Evolutionary conservation across 35 echinoderm and acorn worm genomes (phyloP), one percentile per base, ranked within the genome.

Genomic region (Eucidaris tribuloides): DNA sequence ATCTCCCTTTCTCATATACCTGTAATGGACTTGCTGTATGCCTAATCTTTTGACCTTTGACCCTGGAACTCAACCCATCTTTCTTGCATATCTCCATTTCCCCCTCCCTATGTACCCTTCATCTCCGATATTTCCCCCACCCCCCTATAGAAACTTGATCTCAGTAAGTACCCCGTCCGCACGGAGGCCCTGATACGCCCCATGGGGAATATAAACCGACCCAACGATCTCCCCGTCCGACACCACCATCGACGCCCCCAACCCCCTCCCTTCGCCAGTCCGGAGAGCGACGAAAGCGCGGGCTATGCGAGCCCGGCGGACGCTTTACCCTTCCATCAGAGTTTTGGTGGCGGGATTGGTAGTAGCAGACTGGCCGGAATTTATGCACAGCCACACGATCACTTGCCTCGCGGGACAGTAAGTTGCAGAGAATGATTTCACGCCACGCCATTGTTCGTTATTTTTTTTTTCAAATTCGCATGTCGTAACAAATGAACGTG

Each of bases 321-420:
- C 59, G 78, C 86, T 31, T 6, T 89, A 43, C 49, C 68, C 37
- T 74, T 43, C 37, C 35, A 74, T 74, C 37, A 44, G 9, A 15
- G 61, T n/a, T 42, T 3, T 28, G 45, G 50, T 31, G 43, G 38
- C 18, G 84, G 34, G 4, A 29, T 45, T 24, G 77, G 72, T 15
- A 29, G 35, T n/a, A 36, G 35, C 37, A n/a, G 22, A n/a, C 35
- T 15, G 35, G 24, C 55, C 4, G 86, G 78, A 42, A 61, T 89
- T 14, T 89, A 89, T 43, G 25, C 86, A 24, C 61, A 82, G 45
- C 86, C 86, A 15, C 78, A 46, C 32, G 79, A 89, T 83, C 62
- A 80, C 42, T 57, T 89, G 25, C 68, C 68, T 17, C 68, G 64
- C 62, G 77, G 77, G 30, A 58, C 77, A 19, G 77, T 80, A 49